Percentiles rank a stretch among this genome's conserved stretches.
These are phyloP conservation scores for Chalcosyrphus nemorum DNA, from an alignment of 2,888 invertebrate genomes.

Conservation along the genomic window DNA sequence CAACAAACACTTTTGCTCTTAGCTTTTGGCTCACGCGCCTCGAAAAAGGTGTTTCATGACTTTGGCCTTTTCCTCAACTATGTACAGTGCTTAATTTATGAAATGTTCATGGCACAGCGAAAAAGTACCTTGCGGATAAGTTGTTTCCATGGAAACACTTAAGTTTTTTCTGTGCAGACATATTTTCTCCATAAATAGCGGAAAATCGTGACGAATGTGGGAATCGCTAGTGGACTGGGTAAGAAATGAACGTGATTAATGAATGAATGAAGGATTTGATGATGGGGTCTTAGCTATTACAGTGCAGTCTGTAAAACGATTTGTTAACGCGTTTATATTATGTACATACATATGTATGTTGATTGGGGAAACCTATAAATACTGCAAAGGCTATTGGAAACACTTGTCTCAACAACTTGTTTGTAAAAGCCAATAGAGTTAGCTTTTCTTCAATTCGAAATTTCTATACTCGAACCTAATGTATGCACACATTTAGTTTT, in stretches of 20 bases:
- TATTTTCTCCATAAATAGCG: constrained; percentile 14
- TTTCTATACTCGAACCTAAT: too few species aligned
- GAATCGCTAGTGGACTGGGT: constrained; percentile 14
- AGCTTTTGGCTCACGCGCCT: neutral
- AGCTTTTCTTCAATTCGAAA: too few species aligned
- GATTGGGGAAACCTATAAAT: neutral
- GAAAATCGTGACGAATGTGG: constrained; percentile 45
- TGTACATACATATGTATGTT: neutral
- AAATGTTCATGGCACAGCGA: neutral
- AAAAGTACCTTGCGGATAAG: constrained; percentile 10
- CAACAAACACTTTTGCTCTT: neutral
- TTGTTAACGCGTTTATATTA: constrained; percentile 9
- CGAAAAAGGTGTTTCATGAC: constrained; percentile 11
- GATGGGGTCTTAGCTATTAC: constrained; percentile 20
- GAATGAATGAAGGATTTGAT: constrained; percentile 28
- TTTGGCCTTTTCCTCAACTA: constrained; percentile 6
- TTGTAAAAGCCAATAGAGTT: neutral
- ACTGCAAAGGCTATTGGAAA: neutral
- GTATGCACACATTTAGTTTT: too few species aligned
- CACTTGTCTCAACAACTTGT: neutral
- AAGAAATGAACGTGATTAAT: constrained; percentile 34
- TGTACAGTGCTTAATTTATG: constrained; percentile 4
- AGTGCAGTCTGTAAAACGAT: constrained; percentile 2
- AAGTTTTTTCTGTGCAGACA: constrained; percentile 9
- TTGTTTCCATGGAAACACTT: constrained; percentile 8